A percentile compares a stretch with the other conserved stretches of the same genome.
phyloP scores from a whole-genome alignment of 1,140 invertebrate genomes.

The Drosophila miranda region DNA sequence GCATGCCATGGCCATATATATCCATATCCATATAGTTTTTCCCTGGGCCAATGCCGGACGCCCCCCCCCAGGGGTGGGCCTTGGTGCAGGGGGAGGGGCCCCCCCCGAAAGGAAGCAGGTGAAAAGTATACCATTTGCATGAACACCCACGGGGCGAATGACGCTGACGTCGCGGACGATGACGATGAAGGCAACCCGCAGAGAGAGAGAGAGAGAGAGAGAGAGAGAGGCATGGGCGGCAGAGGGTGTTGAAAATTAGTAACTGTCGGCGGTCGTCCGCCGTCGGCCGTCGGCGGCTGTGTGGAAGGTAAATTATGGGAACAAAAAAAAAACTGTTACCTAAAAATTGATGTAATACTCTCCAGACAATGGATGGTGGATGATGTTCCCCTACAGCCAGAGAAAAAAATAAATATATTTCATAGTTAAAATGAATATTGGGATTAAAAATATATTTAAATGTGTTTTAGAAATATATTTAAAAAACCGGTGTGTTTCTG shows the following conservation, averaged over 20 bases:
- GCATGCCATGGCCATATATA: constrained; percentile 32
- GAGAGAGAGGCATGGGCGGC: constrained; percentile 2
- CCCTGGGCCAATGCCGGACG: no score
- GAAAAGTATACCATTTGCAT: constrained; percentile 77
- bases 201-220: constrained; percentile 17
- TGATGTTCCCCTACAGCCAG: no score
- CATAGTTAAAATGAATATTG: no score
- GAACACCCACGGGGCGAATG: constrained; percentile 64
- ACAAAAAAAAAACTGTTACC: no score
- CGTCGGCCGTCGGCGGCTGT: no score
- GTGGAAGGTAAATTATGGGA: neutral
- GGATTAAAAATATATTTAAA: no score
- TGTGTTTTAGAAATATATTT: no score
- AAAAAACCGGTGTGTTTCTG: no score
- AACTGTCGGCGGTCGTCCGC: constrained; percentile 51
- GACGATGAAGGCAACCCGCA: constrained; percentile 43
- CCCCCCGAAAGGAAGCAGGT: constrained; percentile 64
- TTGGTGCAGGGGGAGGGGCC: no score
- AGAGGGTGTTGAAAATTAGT: constrained; percentile 76
- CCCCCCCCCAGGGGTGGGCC: no score
- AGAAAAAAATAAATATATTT: no score
- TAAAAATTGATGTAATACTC: neutral
- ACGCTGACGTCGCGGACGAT: constrained; percentile 34
- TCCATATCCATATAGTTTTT: neutral
- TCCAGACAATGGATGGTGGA: no score